Base-by-base conservation (phyloP, 2,797 vertebrate genomes). In the Xenops minutus region DNA sequence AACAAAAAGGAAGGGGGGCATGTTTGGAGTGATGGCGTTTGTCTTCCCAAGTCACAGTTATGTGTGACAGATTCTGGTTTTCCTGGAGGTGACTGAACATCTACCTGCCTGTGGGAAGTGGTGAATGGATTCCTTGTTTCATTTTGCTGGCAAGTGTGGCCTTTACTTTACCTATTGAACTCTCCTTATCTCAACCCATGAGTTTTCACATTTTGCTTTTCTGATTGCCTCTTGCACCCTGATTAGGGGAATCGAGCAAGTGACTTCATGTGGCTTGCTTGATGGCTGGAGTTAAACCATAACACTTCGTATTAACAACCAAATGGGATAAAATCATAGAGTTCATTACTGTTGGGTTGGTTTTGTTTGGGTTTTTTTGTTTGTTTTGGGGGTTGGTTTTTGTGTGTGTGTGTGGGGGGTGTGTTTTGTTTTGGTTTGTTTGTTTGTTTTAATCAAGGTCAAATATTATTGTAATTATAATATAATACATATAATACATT, bases 1-100 rank as follows among this genome's bases (percentile, higher is more conserved):
- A 64, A 64, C 19, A 77, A 30, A 16, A 12, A 64, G 18, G 20
- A 44, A 44, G 9, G 9, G 12, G 19, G 7, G 6, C 4, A 12
- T 5, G 29, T 30, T 44, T 4, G 5, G 15, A 34, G 21, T 15
- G 39, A 24, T 20, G 29, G 12, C 1, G 0, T 36, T 46, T 46
- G 32, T 46, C 63, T 34, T 66, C 22, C 43, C 12, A 66, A 34
- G 63, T 24, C 43, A 46, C 32, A 15, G 21, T 12, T n/a, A n/a
- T 9, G 22, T 7, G 16, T 44, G 41, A 24, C 14, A n/a, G 32
- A 66, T 23, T 6, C 27, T 7, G 10, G 27, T 36, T 68, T 68
- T 49, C n/a, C 66, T 51, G 39, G 30, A 63, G 10, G 21, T 63
- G 14, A 21, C 61, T 37, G 61, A 32, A 37, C 4, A 36, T 21